Evolutionary conservation across 2,888 invertebrate genomes (phyloP), one percentile per base, ranked within the genome.

Genomic region (Eustalomyia histrio): DNA sequence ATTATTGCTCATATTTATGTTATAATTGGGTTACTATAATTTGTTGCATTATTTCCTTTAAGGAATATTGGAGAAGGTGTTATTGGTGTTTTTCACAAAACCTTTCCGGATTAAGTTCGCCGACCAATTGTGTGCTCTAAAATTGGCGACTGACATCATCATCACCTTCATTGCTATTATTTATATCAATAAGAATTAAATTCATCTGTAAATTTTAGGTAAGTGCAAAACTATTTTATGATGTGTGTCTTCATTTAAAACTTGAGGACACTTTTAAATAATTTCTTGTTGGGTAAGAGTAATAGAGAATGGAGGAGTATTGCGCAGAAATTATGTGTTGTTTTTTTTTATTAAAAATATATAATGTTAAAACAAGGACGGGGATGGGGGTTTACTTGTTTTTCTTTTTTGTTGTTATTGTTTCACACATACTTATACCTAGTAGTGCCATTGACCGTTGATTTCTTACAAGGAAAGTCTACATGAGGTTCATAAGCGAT

Each of bases 401-500:
- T 71, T 71, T 18, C n/a, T n/a, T n/a, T n/a, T n/a, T n/a, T n/a
- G n/a, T 52, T 16, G 47, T 61, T 63, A 29, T 76, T 67, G 65
- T 76, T 68, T 52, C 50, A 58, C n/a, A 69, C 58, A 58, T n/a
- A 69, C 12, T 14, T 39, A 43, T 53, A 57, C n/a, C 47, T 52
- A 68, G 58, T 39, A 68, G 57, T 80, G 80, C 80, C 80, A 80
- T 80, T 80, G 80, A 80, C 80, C 80, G 80, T 60, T 76, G 72
- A 60, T 68, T 64, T 50, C 43, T 33, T 39, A 57, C n/a, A n/a
- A n/a, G n/a, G n/a, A n/a, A n/a, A n/a, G n/a, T n/a, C n/a, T n/a
- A n/a, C n/a, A n/a, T n/a, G n/a, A n/a, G n/a, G n/a, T n/a, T n/a
- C n/a, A n/a, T n/a, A n/a, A n/a, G n/a, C n/a, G n/a, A n/a, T n/a